Evolutionary conservation across 1,140 invertebrate genomes (phyloP), one percentile per base, ranked within the genome.

Genomic region (Scaptodrosophila lebanonensis): DNA sequence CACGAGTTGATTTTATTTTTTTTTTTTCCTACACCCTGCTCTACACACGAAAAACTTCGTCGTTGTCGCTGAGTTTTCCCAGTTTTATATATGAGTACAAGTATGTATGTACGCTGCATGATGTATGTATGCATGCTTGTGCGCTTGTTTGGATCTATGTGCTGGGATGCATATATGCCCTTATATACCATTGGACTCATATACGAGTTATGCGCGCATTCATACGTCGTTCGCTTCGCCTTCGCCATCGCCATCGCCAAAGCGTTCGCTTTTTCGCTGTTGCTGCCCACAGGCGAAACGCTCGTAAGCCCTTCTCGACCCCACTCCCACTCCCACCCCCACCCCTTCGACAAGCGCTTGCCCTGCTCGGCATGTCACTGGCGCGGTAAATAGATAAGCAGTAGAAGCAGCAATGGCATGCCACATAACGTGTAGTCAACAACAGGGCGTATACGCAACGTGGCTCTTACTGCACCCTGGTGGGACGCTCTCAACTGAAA

Each of bases 151-250:
- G 45, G 36, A 18, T 56, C 22, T 49, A 29, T 48, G 27, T 30
- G 18, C n/a, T n/a, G n/a, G n/a, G n/a, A n/a, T n/a, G n/a, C n/a
- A n/a, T n/a, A n/a, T 50, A 22, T 45, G 2, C 25, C 20, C 39
- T 53, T 56, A 68, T 68, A 79, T 77, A 68, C 68, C 32, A 49
- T 12, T 38, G 8, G 39, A 22, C 51, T 68, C 71, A 69, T 69
- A 69, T 57, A 69, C 68, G 69, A 75, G 70, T 75, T 73, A 73
- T 61, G 54, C 64, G 50, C 69, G 49, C 69, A 71, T 62, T 61
- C 68, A 71, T 66, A 66, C 62, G 51, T 25, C n/a, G n/a, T 73
- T 51, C 16, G 38, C 45, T 51, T 30, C 20, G 40, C 22, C 38
- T 48, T 17, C 59, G 35, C 15, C 54, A 43, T 51, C 56, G 54